Conservation (phyloP, 2,888 invertebrate genomes). For the Limnephilus rhombicus region DNA sequence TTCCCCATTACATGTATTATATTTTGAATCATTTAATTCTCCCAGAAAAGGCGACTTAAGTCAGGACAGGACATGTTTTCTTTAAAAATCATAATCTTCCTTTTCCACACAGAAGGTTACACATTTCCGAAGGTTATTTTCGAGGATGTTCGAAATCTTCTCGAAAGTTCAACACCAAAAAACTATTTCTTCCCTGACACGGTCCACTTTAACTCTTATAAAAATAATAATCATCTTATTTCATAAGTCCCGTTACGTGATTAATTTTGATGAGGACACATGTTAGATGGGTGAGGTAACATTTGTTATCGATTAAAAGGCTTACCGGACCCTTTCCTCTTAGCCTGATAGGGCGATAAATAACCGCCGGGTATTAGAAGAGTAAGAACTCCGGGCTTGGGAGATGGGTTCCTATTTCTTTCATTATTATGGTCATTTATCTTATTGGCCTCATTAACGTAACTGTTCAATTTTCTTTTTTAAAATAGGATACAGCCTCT, state of each 20-base stretch:
- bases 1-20: background rate
- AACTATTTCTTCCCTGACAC: background rate
- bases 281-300: constrained; percentile 47
- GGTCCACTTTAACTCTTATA: background rate
- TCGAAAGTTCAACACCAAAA: background rate
- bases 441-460: constrained; percentile 63
- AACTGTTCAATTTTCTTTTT: constrained; percentile 55
- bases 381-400: constrained; percentile 42
- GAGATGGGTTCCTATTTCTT: background rate
- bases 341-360: constrained; percentile 55
- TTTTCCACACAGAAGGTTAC: background rate
- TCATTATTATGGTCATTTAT: constrained; percentile 60
- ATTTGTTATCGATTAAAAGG: constrained; percentile 63
- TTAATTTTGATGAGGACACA: constrained; percentile 56
- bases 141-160: background rate
- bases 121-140: background rate
- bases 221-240: background rate
- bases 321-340: constrained; percentile 8
- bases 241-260: constrained; percentile 51
- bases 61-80: background rate
- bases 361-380: constrained; percentile 54
- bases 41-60: background rate
- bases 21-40: background rate
- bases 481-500: constrained; percentile 32
- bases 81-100: background rate